Evolutionary conservation across 2,113 vertebrate genomes (phyloP).

Genomic region (Myotis lucifugus): DNA sequence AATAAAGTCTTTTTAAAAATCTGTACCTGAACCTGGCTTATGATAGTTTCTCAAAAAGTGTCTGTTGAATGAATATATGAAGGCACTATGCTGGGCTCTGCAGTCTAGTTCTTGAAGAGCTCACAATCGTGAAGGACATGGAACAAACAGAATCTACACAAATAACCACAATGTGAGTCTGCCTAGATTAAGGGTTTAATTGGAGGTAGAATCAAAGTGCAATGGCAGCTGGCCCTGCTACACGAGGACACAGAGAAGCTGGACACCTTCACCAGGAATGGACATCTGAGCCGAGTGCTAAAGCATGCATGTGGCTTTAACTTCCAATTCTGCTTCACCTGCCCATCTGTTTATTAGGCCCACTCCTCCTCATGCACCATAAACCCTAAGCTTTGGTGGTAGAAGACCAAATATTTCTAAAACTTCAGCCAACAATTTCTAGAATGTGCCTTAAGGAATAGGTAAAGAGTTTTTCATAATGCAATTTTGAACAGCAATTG

Average conservation of each 20-base stretch:
- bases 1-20: neutral
- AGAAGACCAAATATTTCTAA: constrained; percentile 45
- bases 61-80: neutral
- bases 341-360: neutral
- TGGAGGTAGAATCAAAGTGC: neutral
- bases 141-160: neutral
- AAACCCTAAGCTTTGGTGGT: neutral
- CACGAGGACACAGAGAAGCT: neutral
- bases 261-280: neutral
- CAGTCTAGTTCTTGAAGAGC: neutral
- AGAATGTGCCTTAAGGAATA: neutral
- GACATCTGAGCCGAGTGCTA: neutral
- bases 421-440: neutral
- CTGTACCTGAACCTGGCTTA: neutral
- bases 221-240: neutral
- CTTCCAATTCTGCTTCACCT: neutral
- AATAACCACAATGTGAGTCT: neutral
- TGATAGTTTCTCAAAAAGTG: neutral
- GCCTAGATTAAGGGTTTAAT: neutral
- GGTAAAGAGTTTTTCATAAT: neutral
- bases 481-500: neutral
- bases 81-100: neutral
- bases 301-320: neutral
- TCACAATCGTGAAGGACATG: neutral
- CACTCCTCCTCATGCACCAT: neutral